A percentile compares a stretch with the other conserved stretches of the same genome.
phyloP scores from a whole-genome alignment of 2,113 vertebrate genomes.

The Toxostoma redivivum region DNA sequence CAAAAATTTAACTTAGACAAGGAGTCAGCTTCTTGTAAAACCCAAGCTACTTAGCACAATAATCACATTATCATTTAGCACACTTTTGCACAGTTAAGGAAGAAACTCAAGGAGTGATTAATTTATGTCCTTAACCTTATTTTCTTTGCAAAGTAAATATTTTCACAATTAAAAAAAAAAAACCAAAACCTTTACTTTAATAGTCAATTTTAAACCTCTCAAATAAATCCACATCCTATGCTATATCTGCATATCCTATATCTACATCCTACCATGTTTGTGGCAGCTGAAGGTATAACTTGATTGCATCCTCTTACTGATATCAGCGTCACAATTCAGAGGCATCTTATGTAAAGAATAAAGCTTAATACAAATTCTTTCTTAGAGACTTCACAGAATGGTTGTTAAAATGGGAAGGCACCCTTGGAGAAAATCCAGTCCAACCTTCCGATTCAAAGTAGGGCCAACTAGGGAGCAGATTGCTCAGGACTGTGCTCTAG shows the following conservation, averaged over 20 bases:
- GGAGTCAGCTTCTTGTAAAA: constrained; percentile 16
- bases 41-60: constrained; percentile 19
- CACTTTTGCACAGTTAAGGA: not conserved
- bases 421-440: not conserved
- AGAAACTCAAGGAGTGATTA: not conserved
- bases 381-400: not conserved
- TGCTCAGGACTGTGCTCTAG: not conserved
- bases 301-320: not conserved
- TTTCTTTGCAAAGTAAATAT: constrained; percentile 30
- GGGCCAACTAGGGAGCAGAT: not conserved
- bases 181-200: not conserved
- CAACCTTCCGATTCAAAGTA: not conserved
- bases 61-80: constrained; percentile 34
- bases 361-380: not conserved
- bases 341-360: not conserved
- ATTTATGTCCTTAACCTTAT: not conserved
- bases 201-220: not conserved
- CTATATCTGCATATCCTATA: no score
- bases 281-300: not conserved
- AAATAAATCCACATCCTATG: not conserved
- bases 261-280: not conserved
- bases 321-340: not conserved
- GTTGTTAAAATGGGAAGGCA: not conserved
- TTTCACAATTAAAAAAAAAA: not conserved
- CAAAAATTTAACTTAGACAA: constrained; percentile 34